phyloP scores from a whole-genome alignment of 2,797 vertebrate species.

The Emys orbicularis region DNA sequence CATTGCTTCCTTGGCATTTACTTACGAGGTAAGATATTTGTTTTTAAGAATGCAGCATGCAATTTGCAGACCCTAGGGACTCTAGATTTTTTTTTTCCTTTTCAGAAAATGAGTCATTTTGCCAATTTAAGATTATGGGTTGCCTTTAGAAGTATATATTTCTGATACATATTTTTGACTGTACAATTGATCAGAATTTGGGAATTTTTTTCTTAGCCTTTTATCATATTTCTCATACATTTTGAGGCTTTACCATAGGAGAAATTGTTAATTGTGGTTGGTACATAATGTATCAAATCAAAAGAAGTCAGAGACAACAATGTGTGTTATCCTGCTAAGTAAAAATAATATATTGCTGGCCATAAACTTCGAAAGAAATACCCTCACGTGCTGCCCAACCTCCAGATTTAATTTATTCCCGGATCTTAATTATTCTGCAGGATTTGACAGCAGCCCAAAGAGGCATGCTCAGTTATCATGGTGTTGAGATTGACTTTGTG shows the following conservation, averaged over 20 bases:
- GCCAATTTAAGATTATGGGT: neutral
- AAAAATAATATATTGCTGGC: neutral
- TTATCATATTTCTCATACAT: neutral
- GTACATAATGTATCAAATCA: neutral
- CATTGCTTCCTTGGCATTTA: constrained; percentile 73
- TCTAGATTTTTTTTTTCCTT: neutral
- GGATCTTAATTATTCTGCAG: neutral
- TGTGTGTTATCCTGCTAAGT: neutral
- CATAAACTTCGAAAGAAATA: neutral
- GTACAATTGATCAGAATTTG: neutral
- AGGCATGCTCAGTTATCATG: neutral
- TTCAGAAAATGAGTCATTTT: neutral
- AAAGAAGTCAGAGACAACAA: neutral
- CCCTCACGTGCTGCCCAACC: neutral
- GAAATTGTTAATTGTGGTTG: neutral
- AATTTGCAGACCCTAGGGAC: neutral
- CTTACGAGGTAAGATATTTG: constrained; percentile 84
- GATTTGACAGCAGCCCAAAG: neutral
- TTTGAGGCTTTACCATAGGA: neutral
- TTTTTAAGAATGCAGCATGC: neutral
- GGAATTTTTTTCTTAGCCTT: neutral
- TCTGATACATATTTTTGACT: neutral
- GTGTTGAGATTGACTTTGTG: neutral
- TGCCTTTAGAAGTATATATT: neutral
- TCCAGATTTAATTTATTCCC: neutral